These are phyloP conservation scores for Dryas iulia DNA, from an alignment of 1,140 invertebrate genomes.

Conservation along the genomic window DNA sequence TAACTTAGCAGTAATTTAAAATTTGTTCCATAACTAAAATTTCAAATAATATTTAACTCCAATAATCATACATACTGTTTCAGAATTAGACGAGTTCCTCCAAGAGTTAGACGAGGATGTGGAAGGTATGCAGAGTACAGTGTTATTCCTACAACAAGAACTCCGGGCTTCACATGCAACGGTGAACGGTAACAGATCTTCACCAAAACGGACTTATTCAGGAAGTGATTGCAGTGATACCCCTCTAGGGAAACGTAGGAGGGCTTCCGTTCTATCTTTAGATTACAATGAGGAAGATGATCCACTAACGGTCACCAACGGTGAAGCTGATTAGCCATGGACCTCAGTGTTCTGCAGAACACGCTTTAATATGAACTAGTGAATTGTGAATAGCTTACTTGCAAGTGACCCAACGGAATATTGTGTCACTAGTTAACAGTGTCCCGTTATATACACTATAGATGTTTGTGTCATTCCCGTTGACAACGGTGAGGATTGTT, in stretches of 20 bases:
- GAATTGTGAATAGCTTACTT: constrained; percentile 35
- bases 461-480: constrained; percentile 55
- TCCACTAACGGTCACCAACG: constrained; percentile 72
- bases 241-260: constrained; percentile 81
- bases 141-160: constrained; percentile 96
- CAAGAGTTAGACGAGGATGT: constrained; percentile 98
- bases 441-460: constrained; percentile 60
- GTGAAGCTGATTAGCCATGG: constrained; percentile 67
- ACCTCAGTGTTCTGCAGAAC: constrained; percentile 21
- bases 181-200: constrained; percentile 50
- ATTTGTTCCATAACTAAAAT: too few species aligned
- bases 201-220: constrained; percentile 76
- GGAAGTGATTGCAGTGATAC: constrained; percentile 74
- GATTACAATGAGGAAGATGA: constrained; percentile 87
- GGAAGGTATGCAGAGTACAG: constrained; percentile 98
- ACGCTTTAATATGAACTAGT: constrained; percentile 24
- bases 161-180: constrained; percentile 84
- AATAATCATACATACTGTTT: constrained; percentile 37
- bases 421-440: constrained; percentile 24
- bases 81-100: constrained; percentile 96
- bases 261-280: constrained; percentile 85
- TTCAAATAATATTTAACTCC: too few species aligned
- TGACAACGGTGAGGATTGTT: constrained; percentile 69
- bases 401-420: constrained; percentile 43
- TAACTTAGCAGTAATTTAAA: too few species aligned